Conservation (phyloP, 2,888 invertebrate genomes). For the Sturmia bella region DNA sequence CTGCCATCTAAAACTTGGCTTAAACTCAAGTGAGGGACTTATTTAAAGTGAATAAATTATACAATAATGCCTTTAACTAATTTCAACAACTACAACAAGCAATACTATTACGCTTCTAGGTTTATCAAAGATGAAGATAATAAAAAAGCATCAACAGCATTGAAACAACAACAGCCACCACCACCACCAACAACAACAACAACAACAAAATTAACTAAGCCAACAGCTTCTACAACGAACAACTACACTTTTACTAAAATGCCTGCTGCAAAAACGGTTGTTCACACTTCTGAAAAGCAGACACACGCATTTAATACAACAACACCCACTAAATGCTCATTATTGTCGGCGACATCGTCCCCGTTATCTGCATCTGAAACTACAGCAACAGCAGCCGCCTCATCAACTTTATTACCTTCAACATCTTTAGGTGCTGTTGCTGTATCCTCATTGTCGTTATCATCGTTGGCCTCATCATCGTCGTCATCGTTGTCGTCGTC, state of each 20-base stretch:
- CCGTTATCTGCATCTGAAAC: slow-evolving; percentile 15
- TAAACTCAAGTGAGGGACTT: slow-evolving; percentile 11
- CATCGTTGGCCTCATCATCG: slow-evolving; percentile 30
- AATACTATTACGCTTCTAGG: slow-evolving; percentile 64
- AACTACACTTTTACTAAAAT: slow-evolving; percentile 54
- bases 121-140: slow-evolving; percentile 38
- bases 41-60: slow-evolving; percentile 15
- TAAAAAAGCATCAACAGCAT: slow-evolving; percentile 50
- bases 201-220: slow-evolving; percentile 63
- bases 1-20: too few species aligned
- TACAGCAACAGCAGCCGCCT: slow-evolving; percentile 13
- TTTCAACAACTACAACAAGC: slow-evolving; percentile 50
- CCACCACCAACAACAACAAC: slow-evolving; percentile 49
- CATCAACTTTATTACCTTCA: slow-evolving; percentile 14
- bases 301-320: slow-evolving; percentile 10
- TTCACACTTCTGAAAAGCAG: slow-evolving; percentile 40
- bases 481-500: slow-evolving; percentile 58
- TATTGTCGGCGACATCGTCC: slow-evolving; percentile 32
- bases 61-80: slow-evolving; percentile 68
- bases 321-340: slow-evolving; percentile 35
- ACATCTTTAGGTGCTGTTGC: slow-evolving; percentile 24
- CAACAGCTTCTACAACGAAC: slow-evolving; percentile 37
- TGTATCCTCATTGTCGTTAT: background rate
- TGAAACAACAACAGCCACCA: slow-evolving; percentile 55
- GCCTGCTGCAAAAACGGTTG: slow-evolving; percentile 56